Conservation (phyloP, 1,140 invertebrate genomes). For the Helicoverpa armigera region DNA sequence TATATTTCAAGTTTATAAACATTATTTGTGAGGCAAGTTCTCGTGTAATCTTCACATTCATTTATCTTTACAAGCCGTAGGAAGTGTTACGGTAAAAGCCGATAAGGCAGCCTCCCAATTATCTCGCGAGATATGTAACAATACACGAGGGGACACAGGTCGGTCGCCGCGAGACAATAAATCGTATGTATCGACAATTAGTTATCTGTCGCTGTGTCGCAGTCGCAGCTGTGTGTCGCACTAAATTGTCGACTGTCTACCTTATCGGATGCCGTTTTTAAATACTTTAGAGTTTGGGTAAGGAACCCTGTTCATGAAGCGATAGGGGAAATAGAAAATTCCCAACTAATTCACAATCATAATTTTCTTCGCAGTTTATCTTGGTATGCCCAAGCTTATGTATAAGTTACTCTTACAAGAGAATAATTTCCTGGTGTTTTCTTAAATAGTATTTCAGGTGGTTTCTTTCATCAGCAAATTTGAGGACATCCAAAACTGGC, state of each 20-base stretch:
- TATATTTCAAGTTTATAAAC: not conserved
- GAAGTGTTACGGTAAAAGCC: not conserved
- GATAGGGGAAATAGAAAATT: not conserved
- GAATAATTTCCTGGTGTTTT: no score
- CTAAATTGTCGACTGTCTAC: not conserved
- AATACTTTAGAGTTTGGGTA: not conserved
- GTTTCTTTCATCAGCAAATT: no score
- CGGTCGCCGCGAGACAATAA: slow-evolving; percentile 1
- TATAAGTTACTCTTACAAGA: no score
- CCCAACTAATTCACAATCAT: no score
- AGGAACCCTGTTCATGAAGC: not conserved
- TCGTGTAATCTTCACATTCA: not conserved
- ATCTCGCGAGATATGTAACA: slow-evolving; percentile 42
- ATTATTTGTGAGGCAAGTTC: slow-evolving; percentile 15
- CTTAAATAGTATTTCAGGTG: no score
- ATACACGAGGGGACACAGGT: slow-evolving; percentile 21
- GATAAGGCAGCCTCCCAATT: slow-evolving; percentile 37
- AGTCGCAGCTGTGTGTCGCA: slow-evolving; percentile 25
- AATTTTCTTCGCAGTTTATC: no score
- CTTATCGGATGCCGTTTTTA: slow-evolving; percentile 13
- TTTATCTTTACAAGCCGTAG: slow-evolving; percentile 30
- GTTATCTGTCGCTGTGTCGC: slow-evolving; percentile 31
- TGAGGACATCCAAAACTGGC: no score
- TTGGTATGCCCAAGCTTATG: no score
- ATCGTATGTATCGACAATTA: slow-evolving; percentile 40